Conservation (phyloP, 2,113 vertebrate genomes). For the Peucedramus taeniatus region DNA sequence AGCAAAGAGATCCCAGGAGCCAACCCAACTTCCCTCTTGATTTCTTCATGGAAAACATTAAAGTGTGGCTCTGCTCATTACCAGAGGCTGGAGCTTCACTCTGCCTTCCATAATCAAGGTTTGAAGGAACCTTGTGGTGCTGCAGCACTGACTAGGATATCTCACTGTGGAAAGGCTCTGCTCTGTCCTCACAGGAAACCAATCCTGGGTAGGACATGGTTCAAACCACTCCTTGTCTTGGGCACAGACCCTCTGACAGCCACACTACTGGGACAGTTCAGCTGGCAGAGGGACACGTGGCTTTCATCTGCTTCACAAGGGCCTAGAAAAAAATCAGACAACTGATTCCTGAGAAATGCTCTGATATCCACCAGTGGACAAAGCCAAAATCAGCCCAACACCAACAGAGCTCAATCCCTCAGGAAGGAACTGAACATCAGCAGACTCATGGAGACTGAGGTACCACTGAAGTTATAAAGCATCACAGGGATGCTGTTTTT, state of each 20-base stretch:
- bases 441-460: neutral
- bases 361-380: neutral
- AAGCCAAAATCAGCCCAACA: neutral
- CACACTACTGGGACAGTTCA: neutral
- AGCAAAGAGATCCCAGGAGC: neutral
- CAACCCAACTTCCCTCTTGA: neutral
- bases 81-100: neutral
- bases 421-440: neutral
- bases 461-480: neutral
- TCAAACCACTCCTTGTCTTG: neutral
- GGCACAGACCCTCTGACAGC: neutral
- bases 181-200: neutral
- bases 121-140: rapidly evolving
- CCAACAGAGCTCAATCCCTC: neutral
- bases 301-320: neutral
- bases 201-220: neutral
- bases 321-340: neutral
- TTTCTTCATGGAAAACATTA: neutral
- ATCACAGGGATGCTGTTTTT: neutral
- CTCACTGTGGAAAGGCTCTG: neutral
- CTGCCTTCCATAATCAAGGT: neutral
- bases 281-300: neutral
- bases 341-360: neutral
- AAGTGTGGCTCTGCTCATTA: neutral
- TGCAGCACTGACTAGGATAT: neutral